A percentile compares a stretch with the other conserved stretches of the same genome.
These are phyloP conservation scores for Cepaea hortensis DNA, from an alignment of 2,888 invertebrate species.

Conservation along the genomic window DNA sequence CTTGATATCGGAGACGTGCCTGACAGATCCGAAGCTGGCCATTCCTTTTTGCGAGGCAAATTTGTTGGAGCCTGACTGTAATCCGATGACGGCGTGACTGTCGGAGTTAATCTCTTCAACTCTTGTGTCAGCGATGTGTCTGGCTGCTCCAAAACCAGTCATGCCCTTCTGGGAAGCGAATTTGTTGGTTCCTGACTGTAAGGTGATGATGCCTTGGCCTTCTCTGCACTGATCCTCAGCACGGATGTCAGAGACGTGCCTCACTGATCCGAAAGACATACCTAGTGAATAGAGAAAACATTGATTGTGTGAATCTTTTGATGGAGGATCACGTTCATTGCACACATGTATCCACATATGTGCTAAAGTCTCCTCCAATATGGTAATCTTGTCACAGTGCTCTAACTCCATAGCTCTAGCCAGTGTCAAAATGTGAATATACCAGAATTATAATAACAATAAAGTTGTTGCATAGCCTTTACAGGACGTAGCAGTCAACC, in stretches of 20 bases:
- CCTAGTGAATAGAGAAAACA: conserved; percentile 45
- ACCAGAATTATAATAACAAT: too few species aligned
- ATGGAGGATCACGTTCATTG: too few species aligned
- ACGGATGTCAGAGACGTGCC: conserved; percentile 6
- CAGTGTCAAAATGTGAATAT: too few species aligned
- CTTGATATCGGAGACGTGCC: background rate
- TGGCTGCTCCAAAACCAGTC: conserved; percentile 57
- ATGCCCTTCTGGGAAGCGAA: conserved; percentile 73
- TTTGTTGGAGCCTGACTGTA: conserved; percentile 9
- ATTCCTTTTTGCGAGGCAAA: conserved; percentile 12
- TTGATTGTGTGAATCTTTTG: too few species aligned
- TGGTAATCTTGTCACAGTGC: too few species aligned
- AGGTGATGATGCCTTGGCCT: conserved; percentile 64
- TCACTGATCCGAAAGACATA: background rate
- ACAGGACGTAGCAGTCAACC: too few species aligned
- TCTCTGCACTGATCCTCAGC: background rate
- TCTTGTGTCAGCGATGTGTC: background rate
- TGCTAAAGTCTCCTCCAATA: too few species aligned
- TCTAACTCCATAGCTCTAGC: too few species aligned
- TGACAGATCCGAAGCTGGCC: background rate
- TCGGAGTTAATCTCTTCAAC: background rate
- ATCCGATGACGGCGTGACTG: background rate
- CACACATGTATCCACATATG: too few species aligned
- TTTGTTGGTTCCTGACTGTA: conserved; percentile 74
- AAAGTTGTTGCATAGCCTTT: too few species aligned